phyloP scores from a whole-genome alignment of 2,797 vertebrate species.

The Acanthurus lineatus region DNA sequence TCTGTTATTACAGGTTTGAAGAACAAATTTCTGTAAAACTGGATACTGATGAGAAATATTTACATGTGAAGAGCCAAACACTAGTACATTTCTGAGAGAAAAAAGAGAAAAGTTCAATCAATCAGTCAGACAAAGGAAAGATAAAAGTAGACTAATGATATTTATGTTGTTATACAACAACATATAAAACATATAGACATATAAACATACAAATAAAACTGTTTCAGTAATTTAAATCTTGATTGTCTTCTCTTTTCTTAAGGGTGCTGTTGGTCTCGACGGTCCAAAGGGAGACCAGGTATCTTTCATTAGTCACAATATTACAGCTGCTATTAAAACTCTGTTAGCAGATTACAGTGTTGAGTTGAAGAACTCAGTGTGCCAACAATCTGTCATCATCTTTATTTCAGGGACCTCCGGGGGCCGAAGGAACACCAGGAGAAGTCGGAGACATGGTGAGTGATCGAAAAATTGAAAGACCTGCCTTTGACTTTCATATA shows the following conservation, averaged over 20 bases:
- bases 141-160: too few species aligned
- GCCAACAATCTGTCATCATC: constrained; percentile 18
- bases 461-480: background rate
- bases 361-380: background rate
- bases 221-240: too few species aligned
- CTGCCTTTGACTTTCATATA: background rate
- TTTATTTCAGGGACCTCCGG: constrained; percentile 87
- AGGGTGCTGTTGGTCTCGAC: constrained; percentile 91
- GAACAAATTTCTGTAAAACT: too few species aligned
- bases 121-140: too few species aligned
- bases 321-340: background rate
- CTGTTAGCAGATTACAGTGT: background rate
- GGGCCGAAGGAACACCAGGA: constrained; percentile 92
- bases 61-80: too few species aligned
- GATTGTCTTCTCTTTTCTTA: background rate
- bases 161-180: too few species aligned
- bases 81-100: too few species aligned
- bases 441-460: constrained; percentile 92
- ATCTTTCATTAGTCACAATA: constrained; percentile 17
- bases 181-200: too few species aligned
- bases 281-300: constrained; percentile 94
- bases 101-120: too few species aligned
- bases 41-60: too few species aligned
- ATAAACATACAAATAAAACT: too few species aligned
- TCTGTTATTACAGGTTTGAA: too few species aligned